Evolutionary conservation across 2,797 vertebrate species (phyloP).

Genomic region (Sebastes kiyomatsui): DNA sequence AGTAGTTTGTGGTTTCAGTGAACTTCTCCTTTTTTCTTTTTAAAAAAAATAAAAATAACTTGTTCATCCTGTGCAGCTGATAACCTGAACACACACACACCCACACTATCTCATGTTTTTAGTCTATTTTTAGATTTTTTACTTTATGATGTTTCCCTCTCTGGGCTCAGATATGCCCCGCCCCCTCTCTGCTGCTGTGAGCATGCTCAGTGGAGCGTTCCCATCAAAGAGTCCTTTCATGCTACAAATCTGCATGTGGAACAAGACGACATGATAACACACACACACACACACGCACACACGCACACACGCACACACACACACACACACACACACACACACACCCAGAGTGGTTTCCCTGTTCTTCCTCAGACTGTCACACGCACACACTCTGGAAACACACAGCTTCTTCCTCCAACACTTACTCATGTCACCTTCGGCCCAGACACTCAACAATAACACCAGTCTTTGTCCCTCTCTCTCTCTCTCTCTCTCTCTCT

Average conservation of each 20-base stretch:
- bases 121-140: slow-evolving; percentile 13
- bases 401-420: neutral
- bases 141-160: neutral
- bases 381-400: neutral
- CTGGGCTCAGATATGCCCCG: slow-evolving; percentile 4
- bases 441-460: neutral
- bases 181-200: slow-evolving; percentile 26
- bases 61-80: slow-evolving; percentile 5
- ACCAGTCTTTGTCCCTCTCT: neutral
- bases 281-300: neutral
- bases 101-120: neutral
- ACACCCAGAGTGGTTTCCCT: neutral
- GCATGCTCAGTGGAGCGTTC: slow-evolving; percentile 46
- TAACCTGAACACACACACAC: neutral
- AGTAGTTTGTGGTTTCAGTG: neutral
- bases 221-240: slow-evolving; percentile 73
- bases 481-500: neutral
- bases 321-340: neutral
- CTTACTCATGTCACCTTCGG: neutral
- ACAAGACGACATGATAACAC: neutral
- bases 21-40: neutral
- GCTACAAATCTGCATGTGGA: slow-evolving; percentile 36
- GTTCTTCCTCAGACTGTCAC: slow-evolving; percentile 8
- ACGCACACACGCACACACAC: neutral
- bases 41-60: neutral